Conservation (phyloP, 2,888 invertebrate species). For the Polydrusus tereticollis region DNA sequence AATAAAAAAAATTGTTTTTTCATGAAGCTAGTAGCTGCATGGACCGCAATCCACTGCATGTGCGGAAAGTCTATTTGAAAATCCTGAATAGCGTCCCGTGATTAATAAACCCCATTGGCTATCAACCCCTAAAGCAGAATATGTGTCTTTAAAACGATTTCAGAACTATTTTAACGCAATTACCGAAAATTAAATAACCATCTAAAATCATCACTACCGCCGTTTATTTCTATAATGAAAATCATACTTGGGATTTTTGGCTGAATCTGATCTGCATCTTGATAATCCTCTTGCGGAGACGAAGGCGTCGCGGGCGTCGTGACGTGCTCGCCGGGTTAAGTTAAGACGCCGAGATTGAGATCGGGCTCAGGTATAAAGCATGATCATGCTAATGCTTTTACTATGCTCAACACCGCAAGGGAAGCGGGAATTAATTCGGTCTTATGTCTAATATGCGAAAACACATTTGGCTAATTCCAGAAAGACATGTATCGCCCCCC, state of each 20-base stretch:
- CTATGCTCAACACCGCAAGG: slow-evolving; percentile 66
- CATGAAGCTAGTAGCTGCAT: too few species aligned
- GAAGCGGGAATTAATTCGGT: slow-evolving; percentile 65
- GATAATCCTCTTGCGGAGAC: slow-evolving; percentile 67
- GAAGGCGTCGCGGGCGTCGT: slow-evolving; percentile 63
- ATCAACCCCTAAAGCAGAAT: too few species aligned
- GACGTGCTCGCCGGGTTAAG: slow-evolving; percentile 62
- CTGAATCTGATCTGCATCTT: slow-evolving; percentile 36
- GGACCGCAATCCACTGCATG: too few species aligned
- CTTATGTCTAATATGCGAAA: slow-evolving; percentile 67
- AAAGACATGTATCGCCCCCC: slow-evolving; percentile 55
- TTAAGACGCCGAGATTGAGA: slow-evolving; percentile 57
- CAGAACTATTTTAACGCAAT: too few species aligned
- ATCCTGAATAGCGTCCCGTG: too few species aligned
- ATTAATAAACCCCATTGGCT: too few species aligned
- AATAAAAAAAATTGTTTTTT: too few species aligned
- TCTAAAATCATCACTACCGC: background rate
- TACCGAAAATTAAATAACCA: background rate
- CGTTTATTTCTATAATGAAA: slow-evolving; percentile 21
- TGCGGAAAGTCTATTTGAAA: too few species aligned
- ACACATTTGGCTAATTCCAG: slow-evolving; percentile 64
- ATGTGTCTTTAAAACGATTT: too few species aligned
- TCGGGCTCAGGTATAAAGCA: slow-evolving; percentile 62
- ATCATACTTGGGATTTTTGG: slow-evolving; percentile 8
- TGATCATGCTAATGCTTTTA: slow-evolving; percentile 68